Conservation (phyloP, 30 jellyfish, hydroid and myxozoan genomes). For the Hydractinia echinata region DNA sequence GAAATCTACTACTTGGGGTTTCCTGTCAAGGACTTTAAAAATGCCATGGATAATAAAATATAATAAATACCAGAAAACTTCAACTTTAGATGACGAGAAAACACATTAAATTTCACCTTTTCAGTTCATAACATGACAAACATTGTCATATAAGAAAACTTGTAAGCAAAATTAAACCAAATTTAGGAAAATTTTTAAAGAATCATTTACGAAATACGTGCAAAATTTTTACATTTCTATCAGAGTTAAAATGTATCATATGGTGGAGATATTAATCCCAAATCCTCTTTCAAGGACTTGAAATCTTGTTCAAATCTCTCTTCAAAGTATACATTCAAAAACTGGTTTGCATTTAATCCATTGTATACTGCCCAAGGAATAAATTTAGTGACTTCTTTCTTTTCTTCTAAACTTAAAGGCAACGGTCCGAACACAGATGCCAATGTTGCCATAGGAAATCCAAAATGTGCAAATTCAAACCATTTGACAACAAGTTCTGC, state of each 20-base stretch:
- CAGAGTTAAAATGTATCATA: constrained; percentile 3
- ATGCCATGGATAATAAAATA: too few species aligned
- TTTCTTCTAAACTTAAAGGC: constrained; percentile 45
- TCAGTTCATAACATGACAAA: too few species aligned
- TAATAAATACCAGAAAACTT: too few species aligned
- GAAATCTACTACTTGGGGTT: too few species aligned
- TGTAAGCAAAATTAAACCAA: not conserved
- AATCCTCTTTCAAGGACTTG: constrained; percentile 49
- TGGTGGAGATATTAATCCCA: constrained; percentile 50
- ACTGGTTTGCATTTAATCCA: constrained; percentile 56
- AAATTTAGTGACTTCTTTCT: constrained; percentile 23
- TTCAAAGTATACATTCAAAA: constrained; percentile 83
- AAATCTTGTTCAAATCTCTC: constrained; percentile 66
- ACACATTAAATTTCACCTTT: too few species aligned
- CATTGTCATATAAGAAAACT: too few species aligned
- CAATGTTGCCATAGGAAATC: constrained; percentile 78
- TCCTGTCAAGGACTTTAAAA: too few species aligned
- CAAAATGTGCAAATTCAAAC: constrained; percentile 93
- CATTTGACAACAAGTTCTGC: constrained; percentile 92
- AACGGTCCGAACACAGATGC: constrained; percentile 87
- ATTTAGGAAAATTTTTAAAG: not conserved
- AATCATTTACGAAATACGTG: not conserved
- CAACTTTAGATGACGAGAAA: too few species aligned
- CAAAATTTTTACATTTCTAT: too few species aligned
- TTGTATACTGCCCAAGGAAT: constrained; percentile 96